Percentiles rank a stretch among this genome's conserved stretches.
phyloP scores from a whole-genome alignment of 2,888 invertebrate genomes.

The Mythimna ferrago region DNA sequence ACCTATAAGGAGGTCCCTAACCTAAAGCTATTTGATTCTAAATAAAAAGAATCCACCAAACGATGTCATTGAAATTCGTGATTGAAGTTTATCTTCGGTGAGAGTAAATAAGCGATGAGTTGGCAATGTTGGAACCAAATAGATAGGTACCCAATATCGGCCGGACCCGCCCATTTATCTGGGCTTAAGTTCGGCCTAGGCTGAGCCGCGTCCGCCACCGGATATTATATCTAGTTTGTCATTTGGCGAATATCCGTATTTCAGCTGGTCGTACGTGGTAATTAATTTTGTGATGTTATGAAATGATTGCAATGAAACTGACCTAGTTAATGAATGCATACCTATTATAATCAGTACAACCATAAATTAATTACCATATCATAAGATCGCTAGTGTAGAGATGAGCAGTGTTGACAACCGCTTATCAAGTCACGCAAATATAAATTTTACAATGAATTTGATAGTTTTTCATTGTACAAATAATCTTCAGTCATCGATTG shows the following conservation, averaged over 20 bases:
- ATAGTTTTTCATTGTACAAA: too few relatives aligned
- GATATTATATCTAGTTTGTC: conserved; percentile 50
- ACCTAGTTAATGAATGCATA: neutral
- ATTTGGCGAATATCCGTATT: conserved; percentile 36
- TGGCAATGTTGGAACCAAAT: conserved; percentile 37
- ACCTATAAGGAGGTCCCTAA: too few relatives aligned
- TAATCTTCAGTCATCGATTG: too few relatives aligned
- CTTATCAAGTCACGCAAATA: too few relatives aligned
- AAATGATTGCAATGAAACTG: neutral
- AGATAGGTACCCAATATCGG: conserved; percentile 48
- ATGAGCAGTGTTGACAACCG: too few relatives aligned
- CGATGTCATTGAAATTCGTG: conserved; percentile 18
- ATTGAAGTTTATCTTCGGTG: conserved; percentile 36
- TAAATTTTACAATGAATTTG: too few relatives aligned
- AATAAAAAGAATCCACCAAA: too few relatives aligned
- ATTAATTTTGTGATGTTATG: conserved; percentile 11
- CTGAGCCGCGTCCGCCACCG: conserved; percentile 27
- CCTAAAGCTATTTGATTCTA: too few relatives aligned
- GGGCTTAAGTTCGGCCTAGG: conserved; percentile 49
- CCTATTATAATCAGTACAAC: neutral
- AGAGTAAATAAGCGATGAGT: conserved; percentile 37
- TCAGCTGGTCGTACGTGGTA: conserved; percentile 1
- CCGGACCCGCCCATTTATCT: conserved; percentile 53
- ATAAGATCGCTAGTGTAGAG: too few relatives aligned
- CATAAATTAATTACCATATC: neutral